phyloP scores from a whole-genome alignment of 2,888 invertebrate species.

The Penaeus monodon region DNA sequence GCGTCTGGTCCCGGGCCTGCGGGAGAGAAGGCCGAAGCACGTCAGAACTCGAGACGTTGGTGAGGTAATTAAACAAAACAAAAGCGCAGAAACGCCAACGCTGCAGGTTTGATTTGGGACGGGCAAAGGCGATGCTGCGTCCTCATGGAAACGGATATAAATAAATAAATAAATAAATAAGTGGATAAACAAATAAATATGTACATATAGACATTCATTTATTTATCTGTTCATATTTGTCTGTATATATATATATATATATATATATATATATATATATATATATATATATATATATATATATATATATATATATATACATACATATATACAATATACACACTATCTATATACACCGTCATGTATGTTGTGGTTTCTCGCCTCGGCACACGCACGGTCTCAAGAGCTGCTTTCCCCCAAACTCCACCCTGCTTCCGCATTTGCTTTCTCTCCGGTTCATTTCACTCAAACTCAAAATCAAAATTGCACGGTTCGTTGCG shows the following conservation, averaged over 20 bases:
- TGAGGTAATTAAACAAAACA: background rate
- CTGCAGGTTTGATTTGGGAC: background rate
- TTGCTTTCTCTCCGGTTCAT: no score
- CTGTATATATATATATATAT: background rate
- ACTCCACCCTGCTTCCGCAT: no score
- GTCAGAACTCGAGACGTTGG: background rate
- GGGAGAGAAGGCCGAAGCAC: background rate
- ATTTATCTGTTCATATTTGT: background rate
- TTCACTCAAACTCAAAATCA: no score
- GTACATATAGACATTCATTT: no score
- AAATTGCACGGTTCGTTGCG: no score
- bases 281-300: conserved; percentile 1
- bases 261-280: background rate
- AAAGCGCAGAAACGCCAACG: background rate
- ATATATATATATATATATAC: background rate
- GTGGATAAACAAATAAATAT: background rate
- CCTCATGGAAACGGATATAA: no score
- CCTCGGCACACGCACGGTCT: no score
- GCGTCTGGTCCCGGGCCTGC: conserved; percentile 56
- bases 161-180: no score
- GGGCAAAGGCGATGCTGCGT: background rate
- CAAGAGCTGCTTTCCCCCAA: no score
- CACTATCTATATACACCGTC: background rate
- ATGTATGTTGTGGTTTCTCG: background rate
- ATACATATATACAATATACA: background rate